A percentile compares a stretch with the other conserved stretches of the same genome.
Conservation (phyloP, 1,140 invertebrate species). For the Helicorthomorpha holstii region DNA sequence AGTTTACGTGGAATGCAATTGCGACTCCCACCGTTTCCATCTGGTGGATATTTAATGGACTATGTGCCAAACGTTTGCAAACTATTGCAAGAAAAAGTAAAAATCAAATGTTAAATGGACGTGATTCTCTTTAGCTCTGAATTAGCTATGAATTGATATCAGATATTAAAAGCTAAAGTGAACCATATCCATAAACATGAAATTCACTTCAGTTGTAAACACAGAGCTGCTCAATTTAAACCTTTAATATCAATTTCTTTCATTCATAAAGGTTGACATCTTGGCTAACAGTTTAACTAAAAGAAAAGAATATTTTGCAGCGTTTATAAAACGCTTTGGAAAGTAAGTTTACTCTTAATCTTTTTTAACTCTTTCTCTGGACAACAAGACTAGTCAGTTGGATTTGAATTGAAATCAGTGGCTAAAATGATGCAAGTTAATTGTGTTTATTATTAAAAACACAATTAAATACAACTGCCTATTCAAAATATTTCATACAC, state of each 20-base stretch:
- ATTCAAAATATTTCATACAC: too few relatives aligned
- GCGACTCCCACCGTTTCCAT: slow-evolving; percentile 22
- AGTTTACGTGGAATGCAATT: too few relatives aligned
- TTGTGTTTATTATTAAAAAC: background rate
- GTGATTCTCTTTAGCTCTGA: too few relatives aligned
- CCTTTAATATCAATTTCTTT: too few relatives aligned
- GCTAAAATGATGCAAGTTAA: too few relatives aligned
- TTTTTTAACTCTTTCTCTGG: slow-evolving; percentile 1
- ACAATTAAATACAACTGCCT: too few relatives aligned
- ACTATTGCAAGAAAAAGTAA: slow-evolving; percentile 22
- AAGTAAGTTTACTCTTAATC: slow-evolving; percentile 18
- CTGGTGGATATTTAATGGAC: slow-evolving; percentile 21
- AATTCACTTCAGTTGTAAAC: slow-evolving; percentile 9
- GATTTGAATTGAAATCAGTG: too few relatives aligned
- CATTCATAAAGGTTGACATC: slow-evolving; percentile 22
- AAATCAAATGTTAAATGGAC: slow-evolving; percentile 1
- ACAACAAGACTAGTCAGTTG: too few relatives aligned
- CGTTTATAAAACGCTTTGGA: slow-evolving; percentile 24
- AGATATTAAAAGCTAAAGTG: background rate
- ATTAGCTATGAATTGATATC: too few relatives aligned
- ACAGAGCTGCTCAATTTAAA: too few relatives aligned
- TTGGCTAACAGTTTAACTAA: slow-evolving; percentile 22
- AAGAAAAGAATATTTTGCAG: slow-evolving; percentile 24
- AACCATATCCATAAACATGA: background rate
- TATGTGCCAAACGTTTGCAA: slow-evolving; percentile 22